Evolutionary conservation across 2,113 vertebrate species (phyloP).

Genomic region (Turdus rufiventris): DNA sequence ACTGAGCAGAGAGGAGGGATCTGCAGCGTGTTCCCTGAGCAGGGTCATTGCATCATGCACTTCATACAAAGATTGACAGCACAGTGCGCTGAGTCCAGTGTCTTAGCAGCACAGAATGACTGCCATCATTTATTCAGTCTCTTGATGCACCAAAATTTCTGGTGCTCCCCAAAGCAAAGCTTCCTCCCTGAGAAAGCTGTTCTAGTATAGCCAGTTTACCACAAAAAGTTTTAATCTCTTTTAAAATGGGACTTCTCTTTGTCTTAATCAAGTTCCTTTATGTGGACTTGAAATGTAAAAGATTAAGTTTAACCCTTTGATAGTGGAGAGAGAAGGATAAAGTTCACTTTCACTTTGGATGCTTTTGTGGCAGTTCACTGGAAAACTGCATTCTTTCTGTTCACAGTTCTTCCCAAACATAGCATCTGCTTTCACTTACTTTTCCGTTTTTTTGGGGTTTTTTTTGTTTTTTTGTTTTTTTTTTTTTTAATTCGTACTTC

Average conservation of each 20-base stretch:
- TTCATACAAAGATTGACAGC: background rate
- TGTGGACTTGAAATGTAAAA: background rate
- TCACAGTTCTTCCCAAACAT: background rate
- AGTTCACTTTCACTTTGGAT: background rate
- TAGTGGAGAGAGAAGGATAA: background rate
- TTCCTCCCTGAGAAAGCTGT: background rate
- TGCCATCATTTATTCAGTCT: background rate
- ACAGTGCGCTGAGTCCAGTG: background rate
- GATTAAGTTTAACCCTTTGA: slow-evolving; percentile 13
- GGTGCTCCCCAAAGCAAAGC: background rate
- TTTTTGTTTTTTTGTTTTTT: background rate
- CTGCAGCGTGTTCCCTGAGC: background rate
- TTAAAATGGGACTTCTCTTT: background rate
- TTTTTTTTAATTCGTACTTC: background rate
- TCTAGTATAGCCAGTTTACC: background rate
- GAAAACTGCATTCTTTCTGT: background rate
- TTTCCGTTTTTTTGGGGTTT: background rate
- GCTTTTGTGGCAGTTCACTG: background rate
- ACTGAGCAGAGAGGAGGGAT: background rate
- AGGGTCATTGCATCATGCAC: background rate
- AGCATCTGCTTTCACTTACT: background rate
- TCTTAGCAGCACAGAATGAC: background rate
- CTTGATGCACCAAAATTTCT: background rate
- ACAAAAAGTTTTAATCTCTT: slow-evolving; percentile 15
- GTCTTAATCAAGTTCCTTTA: background rate